A percentile compares a stretch with the other conserved stretches of the same genome.
phyloP scores from a whole-genome alignment of 2,113 vertebrate species.

The Anas platyrhynchos region DNA sequence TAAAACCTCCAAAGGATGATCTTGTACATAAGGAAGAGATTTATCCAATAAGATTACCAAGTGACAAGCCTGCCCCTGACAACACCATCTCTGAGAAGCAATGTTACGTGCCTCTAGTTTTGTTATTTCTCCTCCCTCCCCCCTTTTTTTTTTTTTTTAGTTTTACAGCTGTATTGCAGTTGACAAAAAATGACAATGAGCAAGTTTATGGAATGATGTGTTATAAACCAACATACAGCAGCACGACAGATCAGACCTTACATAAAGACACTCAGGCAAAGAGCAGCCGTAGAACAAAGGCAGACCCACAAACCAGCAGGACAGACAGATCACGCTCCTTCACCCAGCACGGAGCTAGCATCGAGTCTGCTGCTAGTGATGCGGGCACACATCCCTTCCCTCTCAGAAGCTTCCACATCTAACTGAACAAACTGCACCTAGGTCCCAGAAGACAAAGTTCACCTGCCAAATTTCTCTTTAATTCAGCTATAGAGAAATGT shows the following conservation, averaged over 20 bases:
- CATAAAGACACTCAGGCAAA: background rate
- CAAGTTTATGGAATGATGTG: background rate
- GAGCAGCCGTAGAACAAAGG: background rate
- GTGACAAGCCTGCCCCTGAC: background rate
- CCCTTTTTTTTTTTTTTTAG: background rate
- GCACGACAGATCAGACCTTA: background rate
- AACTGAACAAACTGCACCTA: background rate
- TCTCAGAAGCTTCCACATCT: accelerated
- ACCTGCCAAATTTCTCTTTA: background rate
- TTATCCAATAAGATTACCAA: conserved; percentile 51
- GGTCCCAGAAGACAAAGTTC: background rate
- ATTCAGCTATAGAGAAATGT: background rate
- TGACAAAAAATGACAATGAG: background rate
- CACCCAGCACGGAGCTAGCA: background rate
- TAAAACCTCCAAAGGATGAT: conserved; percentile 33
- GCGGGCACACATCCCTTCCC: background rate
- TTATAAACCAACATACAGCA: background rate
- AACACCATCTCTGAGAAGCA: background rate
- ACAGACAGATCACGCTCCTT: background rate
- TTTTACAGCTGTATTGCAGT: background rate
- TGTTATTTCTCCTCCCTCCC: background rate
- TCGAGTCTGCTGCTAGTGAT: background rate
- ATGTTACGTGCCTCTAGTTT: background rate
- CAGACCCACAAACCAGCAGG: background rate
- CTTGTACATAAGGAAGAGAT: background rate